Conservation (phyloP, 2,797 vertebrate genomes). For the Erethizon dorsatum region DNA sequence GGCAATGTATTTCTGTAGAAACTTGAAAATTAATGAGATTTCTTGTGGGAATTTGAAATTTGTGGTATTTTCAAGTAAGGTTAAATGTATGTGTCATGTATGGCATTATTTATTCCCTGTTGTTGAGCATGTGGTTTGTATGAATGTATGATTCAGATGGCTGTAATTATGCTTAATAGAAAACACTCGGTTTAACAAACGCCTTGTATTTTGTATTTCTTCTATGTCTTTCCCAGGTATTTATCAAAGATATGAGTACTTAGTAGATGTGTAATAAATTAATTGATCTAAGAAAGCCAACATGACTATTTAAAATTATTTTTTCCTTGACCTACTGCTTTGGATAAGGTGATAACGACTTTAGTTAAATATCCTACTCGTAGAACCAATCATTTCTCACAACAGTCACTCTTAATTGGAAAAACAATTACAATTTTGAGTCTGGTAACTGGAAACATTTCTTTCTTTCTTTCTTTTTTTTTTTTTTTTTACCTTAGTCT, state of each 20-base stretch:
- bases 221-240: neutral
- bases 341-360: neutral
- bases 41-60: neutral
- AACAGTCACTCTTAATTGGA: neutral
- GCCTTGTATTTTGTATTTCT: constrained; percentile 65
- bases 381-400: constrained; percentile 19
- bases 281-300: constrained; percentile 32
- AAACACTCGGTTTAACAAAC: constrained; percentile 14
- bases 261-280: neutral
- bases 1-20: neutral
- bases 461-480: neutral
- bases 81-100: neutral
- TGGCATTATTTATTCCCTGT: constrained; percentile 2
- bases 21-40: constrained; percentile 22
- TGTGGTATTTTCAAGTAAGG: constrained; percentile 5
- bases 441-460: neutral
- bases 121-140: constrained; percentile 14
- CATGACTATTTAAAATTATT: neutral
- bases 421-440: constrained; percentile 6
- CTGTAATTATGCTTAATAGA: constrained; percentile 39
- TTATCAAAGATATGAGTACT: constrained; percentile 49
- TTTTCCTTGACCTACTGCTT: constrained; percentile 26
- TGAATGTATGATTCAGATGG: neutral
- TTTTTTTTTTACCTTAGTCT: neutral
- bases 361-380: constrained; percentile 1